Conservation (phyloP, 2,113 vertebrate species). For the Myiagra hebetior region DNA sequence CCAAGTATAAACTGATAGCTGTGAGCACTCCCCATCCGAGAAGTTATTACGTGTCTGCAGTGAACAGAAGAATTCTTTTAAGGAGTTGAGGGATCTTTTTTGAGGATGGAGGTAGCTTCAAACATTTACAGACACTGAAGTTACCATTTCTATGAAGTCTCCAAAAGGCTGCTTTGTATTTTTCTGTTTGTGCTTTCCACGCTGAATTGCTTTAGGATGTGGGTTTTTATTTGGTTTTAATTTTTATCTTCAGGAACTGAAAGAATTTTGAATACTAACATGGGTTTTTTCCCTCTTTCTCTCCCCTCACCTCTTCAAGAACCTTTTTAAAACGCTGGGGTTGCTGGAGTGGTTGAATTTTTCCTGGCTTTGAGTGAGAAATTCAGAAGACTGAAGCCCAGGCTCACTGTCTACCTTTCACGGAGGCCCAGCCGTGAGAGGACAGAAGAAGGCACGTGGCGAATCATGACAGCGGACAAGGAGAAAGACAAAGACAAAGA, state of each 20-base stretch:
- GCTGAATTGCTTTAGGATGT: neutral
- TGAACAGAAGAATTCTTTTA: neutral
- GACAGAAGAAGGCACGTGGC: slow-evolving; percentile 99
- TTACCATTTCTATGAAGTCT: neutral
- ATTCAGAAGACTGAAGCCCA: slow-evolving; percentile 99
- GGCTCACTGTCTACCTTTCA: slow-evolving; percentile 99
- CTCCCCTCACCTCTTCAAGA: slow-evolving; percentile 61
- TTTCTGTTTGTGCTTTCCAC: neutral
- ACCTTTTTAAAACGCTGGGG: slow-evolving; percentile 91
- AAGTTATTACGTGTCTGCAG: neutral
- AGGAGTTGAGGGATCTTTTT: neutral
- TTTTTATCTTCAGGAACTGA: neutral
- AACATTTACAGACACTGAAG: neutral
- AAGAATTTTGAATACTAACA: neutral
- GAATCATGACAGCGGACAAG: slow-evolving; percentile 99
- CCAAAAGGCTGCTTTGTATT: neutral
- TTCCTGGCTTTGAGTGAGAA: slow-evolving; percentile 99
- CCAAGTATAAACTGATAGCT: rapidly evolving
- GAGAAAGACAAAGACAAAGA: slow-evolving; percentile 90
- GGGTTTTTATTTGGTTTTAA: neutral
- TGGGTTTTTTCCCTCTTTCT: neutral
- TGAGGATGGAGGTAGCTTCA: neutral
- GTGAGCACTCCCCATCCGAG: neutral
- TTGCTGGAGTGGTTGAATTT: slow-evolving; percentile 98
- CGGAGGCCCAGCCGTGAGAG: slow-evolving; percentile 99